A percentile compares a stretch with the other conserved stretches of the same genome.
These are phyloP conservation scores for Rhea pennata DNA, from an alignment of 2,113 vertebrate genomes.

Conservation along the genomic window DNA sequence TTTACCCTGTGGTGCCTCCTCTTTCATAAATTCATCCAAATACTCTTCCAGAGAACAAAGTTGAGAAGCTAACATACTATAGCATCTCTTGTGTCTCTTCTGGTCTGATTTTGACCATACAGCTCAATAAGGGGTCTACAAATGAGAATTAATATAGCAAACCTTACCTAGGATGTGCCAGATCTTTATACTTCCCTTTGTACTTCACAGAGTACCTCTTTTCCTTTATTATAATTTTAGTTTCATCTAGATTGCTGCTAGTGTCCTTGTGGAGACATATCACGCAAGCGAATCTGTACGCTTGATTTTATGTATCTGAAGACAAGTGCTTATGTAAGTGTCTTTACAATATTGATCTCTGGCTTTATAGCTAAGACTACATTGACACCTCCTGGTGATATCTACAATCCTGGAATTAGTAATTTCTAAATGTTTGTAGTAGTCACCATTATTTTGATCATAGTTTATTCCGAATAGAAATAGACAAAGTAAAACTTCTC, in stretches of 20 bases:
- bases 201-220: not conserved
- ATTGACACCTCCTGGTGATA: not conserved
- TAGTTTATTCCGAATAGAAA: not conserved
- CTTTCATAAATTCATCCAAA: constrained; percentile 37
- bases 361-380: not conserved
- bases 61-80: not conserved
- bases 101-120: not conserved
- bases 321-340: not conserved
- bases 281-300: not conserved
- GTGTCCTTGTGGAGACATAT: not conserved
- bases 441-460: constrained; percentile 16
- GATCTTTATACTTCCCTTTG: not conserved
- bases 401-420: not conserved
- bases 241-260: not conserved
- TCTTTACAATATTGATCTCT: constrained; percentile 17
- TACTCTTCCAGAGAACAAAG: constrained; percentile 4
- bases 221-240: not conserved
- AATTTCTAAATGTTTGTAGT: not conserved
- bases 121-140: not conserved
- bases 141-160: not conserved
- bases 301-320: not conserved
- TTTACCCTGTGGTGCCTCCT: constrained; percentile 14
- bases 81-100: not conserved
- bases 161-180: not conserved
- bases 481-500: not conserved